These are phyloP conservation scores for Argynnis bischoffii DNA, from an alignment of 2,888 invertebrate species.

Conservation along the genomic window DNA sequence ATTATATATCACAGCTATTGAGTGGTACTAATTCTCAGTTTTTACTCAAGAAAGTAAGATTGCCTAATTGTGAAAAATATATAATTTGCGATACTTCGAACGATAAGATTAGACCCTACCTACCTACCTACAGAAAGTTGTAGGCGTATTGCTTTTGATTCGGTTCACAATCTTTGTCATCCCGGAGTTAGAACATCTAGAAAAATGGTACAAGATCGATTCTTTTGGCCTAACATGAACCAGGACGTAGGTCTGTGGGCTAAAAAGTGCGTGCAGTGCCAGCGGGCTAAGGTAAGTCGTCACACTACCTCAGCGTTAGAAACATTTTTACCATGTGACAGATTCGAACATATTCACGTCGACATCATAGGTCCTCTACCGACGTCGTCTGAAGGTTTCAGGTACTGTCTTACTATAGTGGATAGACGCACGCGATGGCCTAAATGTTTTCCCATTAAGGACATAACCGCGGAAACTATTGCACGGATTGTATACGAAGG, in stretches of 20 bases:
- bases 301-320: slow-evolving; percentile 4
- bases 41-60: neutral
- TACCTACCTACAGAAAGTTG: slow-evolving; percentile 24
- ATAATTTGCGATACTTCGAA: slow-evolving; percentile 28
- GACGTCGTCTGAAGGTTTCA: slow-evolving; percentile 12
- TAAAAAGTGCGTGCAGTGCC: slow-evolving; percentile 24
- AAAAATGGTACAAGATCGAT: slow-evolving; percentile 21
- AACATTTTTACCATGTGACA: neutral
- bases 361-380: slow-evolving; percentile 37
- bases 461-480: slow-evolving; percentile 33
- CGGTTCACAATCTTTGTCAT: slow-evolving; percentile 29
- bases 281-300: slow-evolving; percentile 13
- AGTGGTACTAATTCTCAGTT: neutral
- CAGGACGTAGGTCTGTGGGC: slow-evolving; percentile 23
- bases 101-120: slow-evolving; percentile 14
- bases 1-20: neutral
- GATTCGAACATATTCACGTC: slow-evolving; percentile 27
- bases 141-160: slow-evolving; percentile 21
- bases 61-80: slow-evolving; percentile 9
- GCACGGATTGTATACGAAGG: neutral
- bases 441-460: slow-evolving; percentile 43
- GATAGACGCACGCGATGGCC: slow-evolving; percentile 46
- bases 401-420: slow-evolving; percentile 38
- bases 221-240: slow-evolving; percentile 32
- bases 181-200: slow-evolving; percentile 28